Conservation (phyloP, 1,140 invertebrate species). For the Conus ventricosus region DNA sequence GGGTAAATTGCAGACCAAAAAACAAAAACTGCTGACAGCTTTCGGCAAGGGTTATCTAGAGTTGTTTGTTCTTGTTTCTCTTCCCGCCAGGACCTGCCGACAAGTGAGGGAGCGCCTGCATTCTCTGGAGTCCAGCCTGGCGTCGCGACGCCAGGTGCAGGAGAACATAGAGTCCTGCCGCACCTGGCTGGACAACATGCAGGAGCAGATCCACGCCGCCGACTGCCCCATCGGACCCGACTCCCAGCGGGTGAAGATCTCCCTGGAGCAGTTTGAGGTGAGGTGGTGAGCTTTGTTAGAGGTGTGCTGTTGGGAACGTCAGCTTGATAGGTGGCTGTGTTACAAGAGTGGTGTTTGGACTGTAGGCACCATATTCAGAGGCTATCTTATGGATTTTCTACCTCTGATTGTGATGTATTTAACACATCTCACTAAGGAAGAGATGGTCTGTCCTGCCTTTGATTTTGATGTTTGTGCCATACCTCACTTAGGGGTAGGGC, state of each 20-base stretch:
- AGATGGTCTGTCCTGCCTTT: too few relatives aligned
- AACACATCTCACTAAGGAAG: too few relatives aligned
- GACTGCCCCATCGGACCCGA: slow-evolving; percentile 89
- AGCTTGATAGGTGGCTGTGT: too few relatives aligned
- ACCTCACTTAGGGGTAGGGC: too few relatives aligned
- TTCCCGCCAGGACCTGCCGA: slow-evolving; percentile 44
- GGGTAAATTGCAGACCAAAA: too few relatives aligned
- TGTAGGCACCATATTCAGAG: too few relatives aligned
- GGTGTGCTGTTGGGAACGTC: not conserved
- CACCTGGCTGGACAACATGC: slow-evolving; percentile 76
- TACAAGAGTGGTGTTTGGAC: too few relatives aligned
- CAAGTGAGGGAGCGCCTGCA: slow-evolving; percentile 48
- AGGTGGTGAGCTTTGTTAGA: not conserved
- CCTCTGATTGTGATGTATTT: too few relatives aligned
- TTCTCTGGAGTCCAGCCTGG: slow-evolving; percentile 49
- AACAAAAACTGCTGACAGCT: too few relatives aligned
- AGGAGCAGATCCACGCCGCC: slow-evolving; percentile 87
- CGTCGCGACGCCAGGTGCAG: slow-evolving; percentile 48
- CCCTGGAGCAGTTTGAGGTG: slow-evolving; percentile 65
- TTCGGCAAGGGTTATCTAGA: too few relatives aligned
- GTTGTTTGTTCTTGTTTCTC: not conserved
- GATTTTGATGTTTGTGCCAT: too few relatives aligned
- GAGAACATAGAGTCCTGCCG: slow-evolving; percentile 47
- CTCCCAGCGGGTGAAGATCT: slow-evolving; percentile 68
- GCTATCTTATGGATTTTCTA: too few relatives aligned